Base-by-base conservation (phyloP, 1,140 invertebrate species). In the Planococcus citri region DNA sequence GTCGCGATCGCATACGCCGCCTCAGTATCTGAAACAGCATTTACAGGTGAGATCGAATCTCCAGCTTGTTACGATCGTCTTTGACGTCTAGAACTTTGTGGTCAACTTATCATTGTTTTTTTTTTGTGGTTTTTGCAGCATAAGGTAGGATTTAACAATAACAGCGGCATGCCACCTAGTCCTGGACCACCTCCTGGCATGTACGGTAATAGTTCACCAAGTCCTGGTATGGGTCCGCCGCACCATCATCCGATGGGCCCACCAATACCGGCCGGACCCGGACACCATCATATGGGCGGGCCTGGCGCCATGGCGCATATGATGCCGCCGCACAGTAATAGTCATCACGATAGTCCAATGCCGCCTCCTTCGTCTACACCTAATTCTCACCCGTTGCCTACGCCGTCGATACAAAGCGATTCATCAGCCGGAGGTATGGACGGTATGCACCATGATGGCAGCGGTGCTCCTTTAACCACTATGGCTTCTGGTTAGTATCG, bases 11-110 rank as follows among this genome's bases (percentile, higher is more conserved):
- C 76, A 74, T 71, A 75, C 75, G 38, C 76, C 76, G 68, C 77
- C 77, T 60, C 75, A 76, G 73, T 87, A 87, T 81, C 78, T 88
- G 75, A 86, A 87, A 76, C 85, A 87, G 73, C 86, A 88, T 79
- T 74, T 85, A 75, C 83, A 86, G 78, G 75, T 76, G 69, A 69
- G 29, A 9, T 60, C 33, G 33, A 37, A 8, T 37, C n/a, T n/a
- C n/a, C n/a, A n/a, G n/a, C n/a, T n/a, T 33, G 29, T 6, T 6
- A 33, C 29, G 29, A 33, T 33, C n/a, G n/a, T n/a, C n/a, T n/a
- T n/a, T n/a, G n/a, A n/a, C n/a, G n/a, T n/a, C n/a, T n/a, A n/a
- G n/a, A n/a, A n/a, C n/a, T n/a, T n/a, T n/a, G n/a, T n/a, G n/a
- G n/a, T n/a, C n/a, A n/a, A n/a, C 12, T 51, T 3, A 51, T 51